Percentiles rank a stretch among this genome's conserved stretches.
phyloP scores from a whole-genome alignment of 2,888 invertebrate genomes.

The Andricus curvator region DNA sequence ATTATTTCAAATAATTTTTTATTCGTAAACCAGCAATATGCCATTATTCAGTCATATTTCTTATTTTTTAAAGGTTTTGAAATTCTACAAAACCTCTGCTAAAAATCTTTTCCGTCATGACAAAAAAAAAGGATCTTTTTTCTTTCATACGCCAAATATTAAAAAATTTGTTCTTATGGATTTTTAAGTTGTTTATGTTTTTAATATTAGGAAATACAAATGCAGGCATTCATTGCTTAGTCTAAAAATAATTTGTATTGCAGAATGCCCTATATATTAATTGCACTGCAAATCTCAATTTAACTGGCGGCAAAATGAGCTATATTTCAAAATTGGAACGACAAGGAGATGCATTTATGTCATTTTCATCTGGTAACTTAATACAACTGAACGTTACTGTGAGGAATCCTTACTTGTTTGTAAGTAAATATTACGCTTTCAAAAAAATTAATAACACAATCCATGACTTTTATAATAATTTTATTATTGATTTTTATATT shows the following conservation, averaged over 20 bases:
- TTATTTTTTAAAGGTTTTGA: no score
- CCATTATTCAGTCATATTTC: no score
- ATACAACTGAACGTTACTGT: slow-evolving; percentile 10
- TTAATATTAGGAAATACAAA: no score
- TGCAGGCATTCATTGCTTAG: no score
- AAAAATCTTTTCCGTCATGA: no score
- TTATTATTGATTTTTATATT: neutral
- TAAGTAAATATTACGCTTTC: neutral
- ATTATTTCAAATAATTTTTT: no score
- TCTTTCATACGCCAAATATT: no score
- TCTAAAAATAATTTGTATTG: neutral
- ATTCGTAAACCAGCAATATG: no score
- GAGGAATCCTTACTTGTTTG: slow-evolving; percentile 22
- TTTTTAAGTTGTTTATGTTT: no score
- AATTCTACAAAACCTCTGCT: no score
- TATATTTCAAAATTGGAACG: slow-evolving; percentile 19
- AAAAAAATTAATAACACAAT: neutral
- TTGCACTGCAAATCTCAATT: slow-evolving; percentile 18
- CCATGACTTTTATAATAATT: neutral
- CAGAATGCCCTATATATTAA: neutral
- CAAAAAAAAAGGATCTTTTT: no score
- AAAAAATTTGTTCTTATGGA: no score
- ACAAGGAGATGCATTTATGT: slow-evolving; percentile 16
- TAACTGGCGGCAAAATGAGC: slow-evolving; percentile 7
- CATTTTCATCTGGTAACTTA: neutral